Evolutionary conservation across 1,140 invertebrate species (phyloP).

Genomic region (Atopsyche davidsoni): DNA sequence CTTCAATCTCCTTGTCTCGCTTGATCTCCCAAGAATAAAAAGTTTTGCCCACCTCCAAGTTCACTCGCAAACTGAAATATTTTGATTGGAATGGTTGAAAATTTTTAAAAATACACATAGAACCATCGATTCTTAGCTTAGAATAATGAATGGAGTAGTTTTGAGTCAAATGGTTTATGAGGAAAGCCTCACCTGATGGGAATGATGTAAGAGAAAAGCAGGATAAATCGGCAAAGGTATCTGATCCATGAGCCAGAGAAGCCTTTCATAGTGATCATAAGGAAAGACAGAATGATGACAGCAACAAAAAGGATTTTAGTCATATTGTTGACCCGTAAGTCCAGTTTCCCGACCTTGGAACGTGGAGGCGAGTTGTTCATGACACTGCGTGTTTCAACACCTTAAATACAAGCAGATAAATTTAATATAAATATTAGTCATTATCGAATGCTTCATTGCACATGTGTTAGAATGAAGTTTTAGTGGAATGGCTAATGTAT

Average conservation of each 20-base stretch:
- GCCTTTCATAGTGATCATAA: constrained; percentile 94
- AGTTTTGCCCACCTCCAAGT: constrained; percentile 97
- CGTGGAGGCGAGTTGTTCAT: constrained; percentile 98
- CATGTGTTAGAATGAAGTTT: background rate
- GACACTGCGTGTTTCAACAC: constrained; percentile 89
- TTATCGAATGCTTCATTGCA: background rate
- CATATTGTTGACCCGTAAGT: constrained; percentile 92
- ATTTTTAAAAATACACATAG: constrained; percentile 7
- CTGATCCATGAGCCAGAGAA: constrained; percentile 93
- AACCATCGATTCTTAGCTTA: no score
- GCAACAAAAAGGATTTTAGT: constrained; percentile 94
- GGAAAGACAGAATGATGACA: constrained; percentile 82
- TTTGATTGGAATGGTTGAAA: no score
- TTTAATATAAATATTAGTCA: background rate
- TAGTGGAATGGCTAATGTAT: background rate
- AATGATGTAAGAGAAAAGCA: constrained; percentile 99
- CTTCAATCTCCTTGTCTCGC: constrained; percentile 84
- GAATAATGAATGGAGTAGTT: background rate
- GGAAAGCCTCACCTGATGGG: constrained; percentile 80
- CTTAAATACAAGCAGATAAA: constrained; percentile 33
- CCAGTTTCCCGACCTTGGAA: constrained; percentile 91
- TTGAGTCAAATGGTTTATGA: constrained; percentile 2
- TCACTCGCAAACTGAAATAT: constrained; percentile 85
- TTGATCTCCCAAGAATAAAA: constrained; percentile 98
- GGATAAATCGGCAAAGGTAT: constrained; percentile 93